Base-by-base conservation (phyloP, 92 coral and sea anemone species). In the Epizoanthus illoricatus region DNA sequence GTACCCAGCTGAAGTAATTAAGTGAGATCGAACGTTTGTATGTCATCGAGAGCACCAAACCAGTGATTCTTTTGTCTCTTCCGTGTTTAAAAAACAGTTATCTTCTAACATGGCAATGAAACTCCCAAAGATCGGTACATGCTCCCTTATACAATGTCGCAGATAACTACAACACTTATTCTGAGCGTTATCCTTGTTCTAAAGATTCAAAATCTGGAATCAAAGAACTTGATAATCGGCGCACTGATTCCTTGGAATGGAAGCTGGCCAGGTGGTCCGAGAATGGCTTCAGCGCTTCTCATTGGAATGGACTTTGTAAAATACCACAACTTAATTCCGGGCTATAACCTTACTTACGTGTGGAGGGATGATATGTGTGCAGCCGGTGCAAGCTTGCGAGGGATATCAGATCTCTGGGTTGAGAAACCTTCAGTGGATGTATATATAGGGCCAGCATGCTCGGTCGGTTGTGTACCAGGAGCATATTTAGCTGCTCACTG, bases 181-280 rank as follows among this genome's bases (percentile, higher is more conserved):
- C 10, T 39, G 7, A 18, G 74, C 54, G 54, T 6, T 18, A 16
- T 33, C 2, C 68, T 75, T 10, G 17, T 75, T 68, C 24, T 69
- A 8, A 39, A 59, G 39, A 8, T 15, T 28, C 67, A 39, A 61
- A n/a, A 54, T 16, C 12, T 52, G 6, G 59, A 62, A 12, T 41
- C 91, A 11, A 73, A 55, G 47, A 86, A 84, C 43, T 74, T 92
- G 70, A 80, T 71, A 55, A 83, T 92, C 4, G 97, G 94, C 15
- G 94, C 90, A 5, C 79, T 92, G 83, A 84, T 92, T 7, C 94
- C 97, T 2, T 90, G 92, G 94, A 92, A 84, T 49, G 97, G 97
- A 33, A 73, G 87, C 5, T 92, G 97, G 97, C 90, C 92, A 0
- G 86, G 56, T 3, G 94, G 94, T 2, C 90, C 89, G 43, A 80